Base-by-base conservation (phyloP, 2,888 invertebrate genomes). In the Acanthosepion pharaonis region DNA sequence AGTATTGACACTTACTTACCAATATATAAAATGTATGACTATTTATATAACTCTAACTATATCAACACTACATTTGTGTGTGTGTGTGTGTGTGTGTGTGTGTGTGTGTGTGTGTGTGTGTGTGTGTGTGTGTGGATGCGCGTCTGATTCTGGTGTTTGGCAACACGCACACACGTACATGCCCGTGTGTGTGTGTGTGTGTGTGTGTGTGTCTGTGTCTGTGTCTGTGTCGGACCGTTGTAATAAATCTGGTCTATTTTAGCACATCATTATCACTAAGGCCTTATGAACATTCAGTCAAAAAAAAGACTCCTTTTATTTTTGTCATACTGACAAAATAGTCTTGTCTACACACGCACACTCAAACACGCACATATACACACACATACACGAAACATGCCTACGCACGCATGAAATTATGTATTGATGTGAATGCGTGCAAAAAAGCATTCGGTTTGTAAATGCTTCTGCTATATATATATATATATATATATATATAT, bases 401-500 rank as follows among this genome's bases (percentile, higher is more conserved):
- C n/a, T 33, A n/a, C 5, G 5, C 59, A 23, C 59, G 59, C 59
- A 59, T 20, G 59, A 20, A 59, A 59, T 59, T 15, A n/a, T 15
- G n/a, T 11, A 25, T 78, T 5, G 28, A 78, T 8, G 11, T n/a
- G 23, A 15, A 33, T 78, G 15, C n/a, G 33, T n/a, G n/a, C 33
- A 78, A 78, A 78, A 33, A 78, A 78, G 78, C 78, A 78, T n/a
- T 28, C 28, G 9, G 11, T 64, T 64, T n/a, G n/a, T n/a, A 11
- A 15, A n/a, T n/a, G n/a, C 28, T n/a, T 28, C 15, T n/a, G 78
- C 6, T 11, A 28, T 78, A 78, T 78, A n/a, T 78, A 78, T 78
- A 78, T 78, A 78, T 78, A 78, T 78, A n/a, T n/a, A 64, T 64
- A 64, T 64, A 64, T 64, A 64, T 59, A 59, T 59, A 59, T 59